A percentile compares a stretch with the other conserved stretches of the same genome.
These are phyloP conservation scores for Caenorhabditis becei DNA, from an alignment of 2,888 invertebrate species.

Conservation along the genomic window DNA sequence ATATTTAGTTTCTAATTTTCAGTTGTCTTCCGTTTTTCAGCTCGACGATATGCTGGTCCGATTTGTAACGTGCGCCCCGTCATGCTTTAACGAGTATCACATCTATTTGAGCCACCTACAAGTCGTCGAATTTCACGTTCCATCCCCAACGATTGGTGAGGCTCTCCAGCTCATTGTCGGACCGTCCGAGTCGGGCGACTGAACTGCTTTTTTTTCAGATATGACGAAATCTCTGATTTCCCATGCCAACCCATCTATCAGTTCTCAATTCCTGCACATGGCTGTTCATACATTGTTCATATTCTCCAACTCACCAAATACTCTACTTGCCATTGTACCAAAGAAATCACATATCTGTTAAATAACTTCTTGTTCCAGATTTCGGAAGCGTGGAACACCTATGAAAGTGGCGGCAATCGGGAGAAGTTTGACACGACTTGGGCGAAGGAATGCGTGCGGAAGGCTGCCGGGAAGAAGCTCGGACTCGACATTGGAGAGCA, in stretches of 20 bases:
- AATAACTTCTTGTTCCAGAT: no score
- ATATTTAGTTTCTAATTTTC: not conserved
- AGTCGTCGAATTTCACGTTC: constrained; percentile 39
- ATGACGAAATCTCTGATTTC: constrained; percentile 29
- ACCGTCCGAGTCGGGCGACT: no score
- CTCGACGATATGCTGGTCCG: constrained; percentile 47
- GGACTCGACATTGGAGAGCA: constrained; percentile 21
- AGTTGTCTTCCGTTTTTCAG: constrained; percentile 30
- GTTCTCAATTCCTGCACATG: constrained; percentile 33
- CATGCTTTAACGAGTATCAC: constrained; percentile 49
- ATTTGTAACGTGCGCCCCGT: constrained; percentile 55
- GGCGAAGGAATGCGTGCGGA: constrained; percentile 30
- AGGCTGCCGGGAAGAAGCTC: constrained; percentile 34
- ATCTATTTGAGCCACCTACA: constrained; percentile 31
- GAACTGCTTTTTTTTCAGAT: constrained; percentile 36
- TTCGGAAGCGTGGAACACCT: constrained; percentile 33
- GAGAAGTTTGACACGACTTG: constrained; percentile 25
- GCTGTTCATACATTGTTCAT: constrained; percentile 27
- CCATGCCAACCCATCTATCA: constrained; percentile 19
- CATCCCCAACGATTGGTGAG: constrained; percentile 15
- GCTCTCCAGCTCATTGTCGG: no score
- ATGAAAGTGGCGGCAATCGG: not conserved
- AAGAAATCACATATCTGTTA: not conserved
- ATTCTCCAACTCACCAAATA: constrained; percentile 49
- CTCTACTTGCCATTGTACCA: constrained; percentile 42